These are phyloP conservation scores for Sturnus vulgaris DNA, from an alignment of 2,113 vertebrate species.

Conservation along the genomic window DNA sequence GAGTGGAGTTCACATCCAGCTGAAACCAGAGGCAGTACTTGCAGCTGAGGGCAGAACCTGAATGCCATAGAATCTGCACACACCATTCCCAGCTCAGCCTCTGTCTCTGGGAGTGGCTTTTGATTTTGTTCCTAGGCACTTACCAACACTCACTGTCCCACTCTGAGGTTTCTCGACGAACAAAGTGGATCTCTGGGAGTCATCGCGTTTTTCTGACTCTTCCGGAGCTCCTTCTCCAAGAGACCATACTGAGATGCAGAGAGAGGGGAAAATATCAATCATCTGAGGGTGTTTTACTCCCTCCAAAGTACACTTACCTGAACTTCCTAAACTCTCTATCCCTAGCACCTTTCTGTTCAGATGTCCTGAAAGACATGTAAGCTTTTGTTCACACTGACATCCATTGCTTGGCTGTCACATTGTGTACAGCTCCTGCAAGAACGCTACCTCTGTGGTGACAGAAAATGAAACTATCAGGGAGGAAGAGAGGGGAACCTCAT, in stretches of 20 bases:
- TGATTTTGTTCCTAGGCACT: slow-evolving; percentile 52
- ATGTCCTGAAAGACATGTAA: slow-evolving; percentile 1
- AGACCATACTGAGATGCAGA: slow-evolving; percentile 84
- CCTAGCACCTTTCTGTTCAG: slow-evolving; percentile 21
- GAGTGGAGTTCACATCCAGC: neutral
- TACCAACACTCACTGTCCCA: slow-evolving; percentile 86
- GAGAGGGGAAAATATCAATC: slow-evolving; percentile 36
- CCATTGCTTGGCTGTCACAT: slow-evolving; percentile 3
- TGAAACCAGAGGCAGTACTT: neutral
- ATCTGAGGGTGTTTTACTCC: neutral
- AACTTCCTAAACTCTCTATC: neutral
- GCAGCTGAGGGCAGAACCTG: neutral
- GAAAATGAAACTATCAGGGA: neutral
- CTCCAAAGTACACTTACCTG: slow-evolving; percentile 63
- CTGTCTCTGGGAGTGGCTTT: neutral
- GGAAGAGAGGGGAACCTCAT: neutral
- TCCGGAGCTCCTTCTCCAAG: slow-evolving; percentile 84
- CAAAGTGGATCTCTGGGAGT: slow-evolving; percentile 80
- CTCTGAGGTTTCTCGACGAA: slow-evolving; percentile 87
- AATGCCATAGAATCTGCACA: neutral
- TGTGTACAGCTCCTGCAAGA: neutral
- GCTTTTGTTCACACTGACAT: slow-evolving; percentile 8
- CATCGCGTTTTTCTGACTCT: slow-evolving; percentile 83
- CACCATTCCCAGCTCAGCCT: neutral
- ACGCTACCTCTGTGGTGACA: neutral